These are phyloP conservation scores for Clamator glandarius DNA, from an alignment of 2,797 vertebrate genomes.

Conservation along the genomic window DNA sequence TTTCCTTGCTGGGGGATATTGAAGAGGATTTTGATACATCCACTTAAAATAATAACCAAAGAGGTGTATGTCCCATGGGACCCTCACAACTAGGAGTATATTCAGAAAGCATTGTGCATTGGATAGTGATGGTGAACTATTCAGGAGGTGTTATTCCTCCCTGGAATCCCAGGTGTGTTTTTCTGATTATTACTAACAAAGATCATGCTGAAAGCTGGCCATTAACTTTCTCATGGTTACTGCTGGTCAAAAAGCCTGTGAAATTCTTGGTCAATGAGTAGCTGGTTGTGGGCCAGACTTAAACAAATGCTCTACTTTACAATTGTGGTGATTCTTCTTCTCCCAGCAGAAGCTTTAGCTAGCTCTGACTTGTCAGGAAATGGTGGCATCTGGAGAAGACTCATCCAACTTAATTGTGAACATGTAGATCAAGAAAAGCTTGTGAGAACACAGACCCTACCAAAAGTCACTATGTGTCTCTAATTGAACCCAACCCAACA, in stretches of 20 bases:
- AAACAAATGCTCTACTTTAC: not conserved
- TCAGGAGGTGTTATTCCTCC: not conserved
- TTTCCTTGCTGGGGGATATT: not conserved
- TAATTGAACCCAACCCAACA: not conserved
- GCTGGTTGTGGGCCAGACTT: not conserved
- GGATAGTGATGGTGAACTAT: not conserved
- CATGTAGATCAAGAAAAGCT: not conserved
- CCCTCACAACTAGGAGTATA: not conserved
- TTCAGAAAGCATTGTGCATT: not conserved
- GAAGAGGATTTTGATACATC: not conserved
- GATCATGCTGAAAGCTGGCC: not conserved
- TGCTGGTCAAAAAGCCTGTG: not conserved
- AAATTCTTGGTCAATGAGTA: not conserved
- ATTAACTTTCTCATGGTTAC: not conserved
- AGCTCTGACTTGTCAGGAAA: not conserved
- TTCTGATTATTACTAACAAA: not conserved
- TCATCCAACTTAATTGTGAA: not conserved
- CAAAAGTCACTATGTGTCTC: not conserved
- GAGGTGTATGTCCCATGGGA: not conserved
- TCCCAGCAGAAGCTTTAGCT: not conserved
- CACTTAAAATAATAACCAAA: not conserved
- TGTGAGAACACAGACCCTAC: not conserved
- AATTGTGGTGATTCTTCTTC: not conserved
- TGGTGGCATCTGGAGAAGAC: not conserved
- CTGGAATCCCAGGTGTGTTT: not conserved